Base-by-base conservation (phyloP, 2,797 vertebrate genomes). In the Halcyon chelicuti region DNA sequence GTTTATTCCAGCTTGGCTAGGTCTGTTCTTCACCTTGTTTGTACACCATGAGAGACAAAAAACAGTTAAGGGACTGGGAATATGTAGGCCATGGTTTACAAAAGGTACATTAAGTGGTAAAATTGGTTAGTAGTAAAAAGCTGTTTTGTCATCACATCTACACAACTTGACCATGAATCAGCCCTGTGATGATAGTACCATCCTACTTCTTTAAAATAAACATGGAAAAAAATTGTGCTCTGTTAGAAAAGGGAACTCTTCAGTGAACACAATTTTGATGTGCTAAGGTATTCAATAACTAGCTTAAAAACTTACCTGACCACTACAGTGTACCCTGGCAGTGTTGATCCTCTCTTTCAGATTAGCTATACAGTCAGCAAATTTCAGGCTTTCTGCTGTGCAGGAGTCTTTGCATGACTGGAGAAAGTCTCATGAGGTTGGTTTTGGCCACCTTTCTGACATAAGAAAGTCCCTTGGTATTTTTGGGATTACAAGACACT, bases 121-220 rank as follows among this genome's bases (percentile, higher is more conserved):
- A 88, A 86, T 9, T 46, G 6, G 77, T 95, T 66, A 70, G 47
- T 58, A 62, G 37, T 85, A 35, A 62, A 37, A 92, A 84, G 31
- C n/a, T 62, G 9, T 8, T 95, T 87, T 85, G n/a, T 55, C 47
- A 40, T 51, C 33, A 22, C 46, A 40, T 14, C 55, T 39, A 8
- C 74, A 66, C 51, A 73, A 62, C 1, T 8, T 79, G 86, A 52
- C 19, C 23, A 6, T 58, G 86, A 86, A 65, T 94, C 72, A 86
- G 52, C 44, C 57, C 40, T 86, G 92, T 73, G 71, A 79, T 68
- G 71, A 76, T 68, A 51, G 49, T 44, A 61, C 52, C 73, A 51
- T 9, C 71, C 88, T 35, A 75, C 51, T 74, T 78, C 51, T 79
- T 76, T 75, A 81, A 94, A 89, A 85, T 87, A 68, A 67, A 11